phyloP scores from a whole-genome alignment of 2,797 vertebrate species.

The Karalla daura region DNA sequence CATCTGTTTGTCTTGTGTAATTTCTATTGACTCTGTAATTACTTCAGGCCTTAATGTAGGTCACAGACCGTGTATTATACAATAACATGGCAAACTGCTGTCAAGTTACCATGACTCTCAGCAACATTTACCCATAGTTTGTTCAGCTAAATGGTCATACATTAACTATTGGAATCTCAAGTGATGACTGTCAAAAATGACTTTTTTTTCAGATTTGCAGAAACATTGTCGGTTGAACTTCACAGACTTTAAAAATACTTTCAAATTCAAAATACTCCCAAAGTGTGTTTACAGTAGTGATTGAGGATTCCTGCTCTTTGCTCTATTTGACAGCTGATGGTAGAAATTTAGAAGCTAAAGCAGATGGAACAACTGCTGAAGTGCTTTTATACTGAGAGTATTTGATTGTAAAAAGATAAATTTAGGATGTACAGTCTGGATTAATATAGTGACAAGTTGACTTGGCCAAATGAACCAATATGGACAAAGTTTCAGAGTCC shows the following conservation, averaged over 20 bases:
- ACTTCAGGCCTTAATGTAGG: neutral
- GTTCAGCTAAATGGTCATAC: too few relatives aligned
- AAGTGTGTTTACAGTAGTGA: too few relatives aligned
- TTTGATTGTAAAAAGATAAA: too few relatives aligned
- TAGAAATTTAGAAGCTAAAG: neutral
- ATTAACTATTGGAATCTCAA: neutral
- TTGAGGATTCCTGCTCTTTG: too few relatives aligned
- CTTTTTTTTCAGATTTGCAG: neutral
- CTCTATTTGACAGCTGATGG: too few relatives aligned
- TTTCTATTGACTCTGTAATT: constrained; percentile 6
- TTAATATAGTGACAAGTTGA: neutral
- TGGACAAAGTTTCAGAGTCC: constrained; percentile 9
- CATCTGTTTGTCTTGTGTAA: neutral
- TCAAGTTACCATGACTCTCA: neutral
- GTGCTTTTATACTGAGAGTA: too few relatives aligned
- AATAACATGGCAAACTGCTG: neutral
- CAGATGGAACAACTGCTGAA: neutral
- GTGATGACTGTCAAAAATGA: neutral
- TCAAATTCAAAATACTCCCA: neutral
- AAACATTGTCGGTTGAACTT: neutral
- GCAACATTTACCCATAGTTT: neutral
- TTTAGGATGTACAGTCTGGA: too few relatives aligned
- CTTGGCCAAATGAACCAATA: constrained; percentile 10
- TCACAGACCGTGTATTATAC: neutral
- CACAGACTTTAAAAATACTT: neutral